These are phyloP conservation scores for Phrynocephalus guinanensis DNA, from an alignment of 2,797 vertebrate genomes.

Conservation along the genomic window DNA sequence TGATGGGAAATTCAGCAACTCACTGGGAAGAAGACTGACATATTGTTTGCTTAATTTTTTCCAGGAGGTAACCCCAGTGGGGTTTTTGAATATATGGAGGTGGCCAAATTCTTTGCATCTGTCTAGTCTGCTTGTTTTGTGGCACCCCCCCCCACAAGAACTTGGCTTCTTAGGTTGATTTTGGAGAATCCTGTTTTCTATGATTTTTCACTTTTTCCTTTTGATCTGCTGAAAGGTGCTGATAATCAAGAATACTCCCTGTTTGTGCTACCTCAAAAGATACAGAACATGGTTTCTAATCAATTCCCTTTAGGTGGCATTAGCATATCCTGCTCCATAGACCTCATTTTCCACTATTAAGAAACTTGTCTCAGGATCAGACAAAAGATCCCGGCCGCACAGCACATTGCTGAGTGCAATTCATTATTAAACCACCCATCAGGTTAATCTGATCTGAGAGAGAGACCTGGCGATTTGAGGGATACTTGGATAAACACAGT, in stretches of 20 bases:
- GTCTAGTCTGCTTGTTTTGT: background rate
- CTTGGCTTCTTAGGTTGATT: constrained; percentile 10
- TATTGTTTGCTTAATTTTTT: background rate
- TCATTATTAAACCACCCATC: constrained; percentile 51
- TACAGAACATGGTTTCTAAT: constrained; percentile 54
- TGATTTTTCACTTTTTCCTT: constrained; percentile 44
- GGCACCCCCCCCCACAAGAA: background rate
- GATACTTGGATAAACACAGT: constrained; percentile 42
- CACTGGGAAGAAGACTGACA: background rate
- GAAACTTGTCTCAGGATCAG: constrained; percentile 60
- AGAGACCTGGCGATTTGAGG: constrained; percentile 23
- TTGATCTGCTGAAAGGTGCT: constrained; percentile 32
- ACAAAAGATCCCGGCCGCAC: constrained; percentile 59
- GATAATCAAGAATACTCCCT: constrained; percentile 48
- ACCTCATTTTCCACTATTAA: constrained; percentile 72
- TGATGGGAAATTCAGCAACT: background rate
- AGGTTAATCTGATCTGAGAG: constrained; percentile 61
- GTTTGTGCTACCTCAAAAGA: constrained; percentile 56
- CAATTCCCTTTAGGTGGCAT: constrained; percentile 59
- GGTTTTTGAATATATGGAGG: background rate
- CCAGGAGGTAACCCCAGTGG: background rate
- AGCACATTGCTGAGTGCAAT: constrained; percentile 54
- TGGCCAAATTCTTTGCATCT: background rate
- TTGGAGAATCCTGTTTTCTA: background rate
- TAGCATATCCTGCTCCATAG: constrained; percentile 58